Evolutionary conservation across 2,797 vertebrate genomes (phyloP).

Genomic region (Gambusia yucatana): DNA sequence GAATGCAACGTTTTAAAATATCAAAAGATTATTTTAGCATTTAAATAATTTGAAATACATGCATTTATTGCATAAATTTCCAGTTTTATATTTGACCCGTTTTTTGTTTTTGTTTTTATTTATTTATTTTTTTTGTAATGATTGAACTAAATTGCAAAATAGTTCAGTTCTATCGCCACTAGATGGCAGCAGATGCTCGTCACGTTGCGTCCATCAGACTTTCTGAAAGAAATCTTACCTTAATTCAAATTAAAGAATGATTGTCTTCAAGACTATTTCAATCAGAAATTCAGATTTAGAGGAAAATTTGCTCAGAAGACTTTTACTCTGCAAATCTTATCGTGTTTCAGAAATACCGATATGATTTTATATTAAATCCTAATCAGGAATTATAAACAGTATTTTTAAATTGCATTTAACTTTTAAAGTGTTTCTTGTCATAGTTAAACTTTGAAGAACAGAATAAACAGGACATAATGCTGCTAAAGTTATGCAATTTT

Average conservation of each 20-base stretch:
- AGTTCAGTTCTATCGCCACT: conserved; percentile 20
- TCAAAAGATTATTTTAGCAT: not conserved
- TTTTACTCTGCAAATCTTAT: not conserved
- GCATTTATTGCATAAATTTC: not conserved
- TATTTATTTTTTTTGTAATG: no score
- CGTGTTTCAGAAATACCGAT: not conserved
- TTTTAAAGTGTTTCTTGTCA: not conserved
- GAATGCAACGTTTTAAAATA: not conserved
- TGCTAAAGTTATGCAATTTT: not conserved
- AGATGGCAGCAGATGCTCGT: conserved; percentile 55
- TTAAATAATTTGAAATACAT: not conserved
- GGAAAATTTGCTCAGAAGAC: not conserved
- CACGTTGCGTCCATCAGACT: not conserved
- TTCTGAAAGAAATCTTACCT: not conserved
- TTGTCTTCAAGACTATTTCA: not conserved
- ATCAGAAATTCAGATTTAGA: not conserved
- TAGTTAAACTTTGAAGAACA: not conserved
- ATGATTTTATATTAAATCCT: not conserved
- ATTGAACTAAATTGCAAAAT: not conserved
- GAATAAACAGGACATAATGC: not conserved
- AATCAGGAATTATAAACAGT: not conserved
- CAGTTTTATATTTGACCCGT: not conserved
- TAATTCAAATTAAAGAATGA: not conserved
- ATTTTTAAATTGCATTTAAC: not conserved
- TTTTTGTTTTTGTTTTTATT: no score